Conservation (phyloP, 2,113 vertebrate genomes). For the Microcebus jonahi region DNA sequence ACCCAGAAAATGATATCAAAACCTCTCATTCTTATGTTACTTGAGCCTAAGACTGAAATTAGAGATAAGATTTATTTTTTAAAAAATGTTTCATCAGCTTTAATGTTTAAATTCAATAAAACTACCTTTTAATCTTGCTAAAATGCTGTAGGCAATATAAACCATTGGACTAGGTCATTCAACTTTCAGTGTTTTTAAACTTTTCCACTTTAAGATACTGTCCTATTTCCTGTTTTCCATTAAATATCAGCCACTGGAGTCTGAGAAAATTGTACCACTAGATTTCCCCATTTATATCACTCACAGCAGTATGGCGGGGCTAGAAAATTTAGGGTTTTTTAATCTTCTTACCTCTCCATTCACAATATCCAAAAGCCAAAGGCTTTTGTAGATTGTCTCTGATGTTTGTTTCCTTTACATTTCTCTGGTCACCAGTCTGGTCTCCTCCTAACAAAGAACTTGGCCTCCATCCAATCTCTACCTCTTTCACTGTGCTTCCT, state of each 20-base stretch:
- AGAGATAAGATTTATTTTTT: background rate
- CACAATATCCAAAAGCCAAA: background rate
- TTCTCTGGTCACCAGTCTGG: background rate
- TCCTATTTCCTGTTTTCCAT: background rate
- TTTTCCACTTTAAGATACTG: background rate
- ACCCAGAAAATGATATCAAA: background rate
- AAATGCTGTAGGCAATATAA: background rate
- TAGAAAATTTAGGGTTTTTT: background rate
- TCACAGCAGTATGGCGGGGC: background rate
- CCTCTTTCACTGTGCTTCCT: background rate
- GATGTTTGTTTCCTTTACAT: background rate
- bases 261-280: background rate
- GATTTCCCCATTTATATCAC: background rate
- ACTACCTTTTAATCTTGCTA: background rate
- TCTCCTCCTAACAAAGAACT: background rate
- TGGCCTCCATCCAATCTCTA: background rate
- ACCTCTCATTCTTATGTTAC: background rate
- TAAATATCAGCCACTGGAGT: background rate
- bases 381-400: background rate
- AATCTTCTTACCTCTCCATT: background rate
- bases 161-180: background rate
- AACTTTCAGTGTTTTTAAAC: background rate
- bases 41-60: background rate
- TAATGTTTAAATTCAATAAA: background rate
- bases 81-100: background rate